Conservation (phyloP, 2,888 invertebrate genomes). For the Cantharis rustica region DNA sequence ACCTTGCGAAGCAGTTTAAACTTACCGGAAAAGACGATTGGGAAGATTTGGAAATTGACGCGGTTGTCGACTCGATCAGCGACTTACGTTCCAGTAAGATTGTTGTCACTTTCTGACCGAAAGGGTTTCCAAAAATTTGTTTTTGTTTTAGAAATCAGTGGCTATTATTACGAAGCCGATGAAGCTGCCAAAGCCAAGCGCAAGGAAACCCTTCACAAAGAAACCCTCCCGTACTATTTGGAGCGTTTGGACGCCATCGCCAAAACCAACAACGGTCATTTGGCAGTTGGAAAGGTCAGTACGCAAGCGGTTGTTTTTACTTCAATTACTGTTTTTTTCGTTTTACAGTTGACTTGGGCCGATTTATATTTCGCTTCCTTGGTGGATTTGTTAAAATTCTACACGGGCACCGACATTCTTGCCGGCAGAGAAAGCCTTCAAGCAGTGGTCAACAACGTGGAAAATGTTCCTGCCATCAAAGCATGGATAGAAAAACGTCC, state of each 20-base stretch:
- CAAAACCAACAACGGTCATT: slow-evolving; percentile 63
- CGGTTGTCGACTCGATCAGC: slow-evolving; percentile 63
- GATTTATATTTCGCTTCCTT: slow-evolving; percentile 66
- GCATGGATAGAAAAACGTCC: slow-evolving; percentile 70
- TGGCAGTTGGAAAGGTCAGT: slow-evolving; percentile 49
- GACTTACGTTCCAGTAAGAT: slow-evolving; percentile 65
- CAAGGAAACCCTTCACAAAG: slow-evolving; percentile 56
- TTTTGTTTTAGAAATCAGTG: slow-evolving; percentile 55
- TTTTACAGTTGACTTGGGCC: slow-evolving; percentile 66
- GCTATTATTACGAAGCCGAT: slow-evolving; percentile 61
- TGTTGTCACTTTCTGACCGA: neutral
- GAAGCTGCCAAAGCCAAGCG: slow-evolving; percentile 58
- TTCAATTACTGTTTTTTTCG: neutral
- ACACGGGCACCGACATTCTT: slow-evolving; percentile 61
- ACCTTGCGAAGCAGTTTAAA: slow-evolving; percentile 65
- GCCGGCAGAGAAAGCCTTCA: slow-evolving; percentile 64
- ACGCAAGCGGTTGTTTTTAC: neutral
- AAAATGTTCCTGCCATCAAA: slow-evolving; percentile 64
- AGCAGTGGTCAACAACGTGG: slow-evolving; percentile 62
- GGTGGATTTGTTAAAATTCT: slow-evolving; percentile 64
- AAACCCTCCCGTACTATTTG: slow-evolving; percentile 62
- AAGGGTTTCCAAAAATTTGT: neutral
- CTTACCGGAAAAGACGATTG: slow-evolving; percentile 63
- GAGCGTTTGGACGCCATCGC: slow-evolving; percentile 62
- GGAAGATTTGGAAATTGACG: slow-evolving; percentile 67